Evolutionary conservation across 2,888 invertebrate genomes (phyloP), one percentile per base, ranked within the genome.

Genomic region (Cylindroiulus punctatus): DNA sequence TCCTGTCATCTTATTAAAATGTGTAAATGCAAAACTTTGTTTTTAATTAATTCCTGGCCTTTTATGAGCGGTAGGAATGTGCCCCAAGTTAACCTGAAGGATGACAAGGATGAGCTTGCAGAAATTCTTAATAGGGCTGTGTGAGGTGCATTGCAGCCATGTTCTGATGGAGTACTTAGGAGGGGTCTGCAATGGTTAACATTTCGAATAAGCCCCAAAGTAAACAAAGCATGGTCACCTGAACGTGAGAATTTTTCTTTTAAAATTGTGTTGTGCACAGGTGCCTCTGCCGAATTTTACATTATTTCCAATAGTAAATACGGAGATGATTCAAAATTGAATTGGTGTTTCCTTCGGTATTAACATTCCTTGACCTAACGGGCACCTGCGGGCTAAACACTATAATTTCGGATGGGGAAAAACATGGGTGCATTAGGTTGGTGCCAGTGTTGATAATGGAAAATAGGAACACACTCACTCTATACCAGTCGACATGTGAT

Each of bases 31-130:
- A 26, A 65, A 65, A 26, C 12, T 65, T 65, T n/a, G 4, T 8
- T 12, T 65, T 65, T 65, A 65, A 65, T 65, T 65, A 65, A 65
- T 65, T 65, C 26, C 65, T 65, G 1, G 65, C 26, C 65, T 26
- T n/a, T 65, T 65, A 65, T 26, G 65, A 65, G n/a, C 14, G 22
- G 8, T 1, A 65, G 26, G 65, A 65, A 65, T 65, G 65, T 65
- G 65, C 65, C 65, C 26, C 26, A 65, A 65, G 65, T 65, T 65
- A 10, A 65, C 65, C 65, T 12, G 12, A n/a, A 65, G 65, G 26
- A 26, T 12, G n/a, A 12, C 65, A 65, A 57, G 22, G n/a, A 65
- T 65, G 65, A 65, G 26, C 65, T 26, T 0, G 65, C 65, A 65
- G 26, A 65, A 65, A 26, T 65, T 65, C 65, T 36, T 36, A 26